Evolutionary conservation across 1,140 invertebrate genomes (phyloP).

Genomic region (Ceratina japonica): DNA sequence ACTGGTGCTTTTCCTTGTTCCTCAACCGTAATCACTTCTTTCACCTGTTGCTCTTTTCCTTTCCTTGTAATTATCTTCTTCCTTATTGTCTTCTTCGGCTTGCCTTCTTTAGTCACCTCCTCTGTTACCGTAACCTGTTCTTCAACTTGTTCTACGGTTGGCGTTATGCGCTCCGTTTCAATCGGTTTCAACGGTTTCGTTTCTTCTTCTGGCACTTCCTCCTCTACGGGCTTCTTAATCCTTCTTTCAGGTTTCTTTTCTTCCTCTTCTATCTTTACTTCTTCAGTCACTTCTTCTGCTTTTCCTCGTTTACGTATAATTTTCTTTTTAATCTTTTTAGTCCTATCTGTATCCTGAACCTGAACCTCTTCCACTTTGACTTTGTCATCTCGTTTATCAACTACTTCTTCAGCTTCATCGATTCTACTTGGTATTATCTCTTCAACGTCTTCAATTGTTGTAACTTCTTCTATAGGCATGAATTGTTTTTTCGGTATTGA

Average conservation of each 20-base stretch:
- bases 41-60: conserved; percentile 55
- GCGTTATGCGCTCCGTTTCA: conserved; percentile 43
- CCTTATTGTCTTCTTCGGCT: conserved; percentile 68
- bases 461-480: conserved; percentile 75
- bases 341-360: conserved; percentile 10
- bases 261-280: conserved; percentile 69
- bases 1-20: conserved; percentile 41
- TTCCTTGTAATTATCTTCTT: conserved; percentile 53
- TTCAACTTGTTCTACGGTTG: conserved; percentile 63
- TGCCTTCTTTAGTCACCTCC: conserved; percentile 71
- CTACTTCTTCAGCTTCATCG: conserved; percentile 54
- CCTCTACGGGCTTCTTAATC: conserved; percentile 44
- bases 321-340: conserved; percentile 67
- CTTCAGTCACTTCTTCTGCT: conserved; percentile 68
- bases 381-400: conserved; percentile 62
- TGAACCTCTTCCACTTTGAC: neutral
- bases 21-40: conserved; percentile 53
- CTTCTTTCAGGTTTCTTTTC: conserved; percentile 61
- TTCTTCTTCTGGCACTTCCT: conserved; percentile 60
- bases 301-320: conserved; percentile 68
- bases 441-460: conserved; percentile 55
- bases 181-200: neutral
- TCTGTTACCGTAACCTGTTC: conserved; percentile 70
- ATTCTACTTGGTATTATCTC: conserved; percentile 53
- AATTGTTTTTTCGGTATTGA: conserved; percentile 75